Percentiles rank a stretch among this genome's conserved stretches.
Evolutionary conservation across 2,797 vertebrate genomes (phyloP).

Genomic region (Liasis olivaceus): DNA sequence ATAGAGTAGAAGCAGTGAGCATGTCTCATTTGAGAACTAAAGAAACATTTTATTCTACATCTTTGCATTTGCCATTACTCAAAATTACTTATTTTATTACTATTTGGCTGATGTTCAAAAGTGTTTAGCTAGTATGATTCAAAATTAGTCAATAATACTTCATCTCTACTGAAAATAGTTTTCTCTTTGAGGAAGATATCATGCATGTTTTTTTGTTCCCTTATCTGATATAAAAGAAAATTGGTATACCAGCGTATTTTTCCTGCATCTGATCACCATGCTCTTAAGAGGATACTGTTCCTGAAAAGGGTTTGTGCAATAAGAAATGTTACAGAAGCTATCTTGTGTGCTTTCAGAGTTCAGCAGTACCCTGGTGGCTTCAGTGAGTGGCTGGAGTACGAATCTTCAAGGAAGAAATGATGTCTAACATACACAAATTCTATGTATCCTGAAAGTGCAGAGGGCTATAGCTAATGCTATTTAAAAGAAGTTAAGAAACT

Average conservation of each 20-base stretch:
- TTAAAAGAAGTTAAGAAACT: neutral
- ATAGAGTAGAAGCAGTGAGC: neutral
- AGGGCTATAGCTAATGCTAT: neutral
- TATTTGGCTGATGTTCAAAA: neutral
- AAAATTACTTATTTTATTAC: neutral
- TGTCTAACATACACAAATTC: slow-evolving; percentile 25
- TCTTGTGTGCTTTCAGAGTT: slow-evolving; percentile 75
- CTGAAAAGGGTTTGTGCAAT: neutral
- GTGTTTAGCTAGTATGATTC: neutral
- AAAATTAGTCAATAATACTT: neutral
- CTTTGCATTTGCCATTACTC: neutral
- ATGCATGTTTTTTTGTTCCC: neutral
- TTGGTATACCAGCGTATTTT: neutral
- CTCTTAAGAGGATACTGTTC: neutral
- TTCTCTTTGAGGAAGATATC: neutral
- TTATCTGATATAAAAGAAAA: neutral
- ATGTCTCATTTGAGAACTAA: neutral
- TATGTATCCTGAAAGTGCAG: neutral
- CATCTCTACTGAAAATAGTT: neutral
- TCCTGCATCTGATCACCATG: neutral
- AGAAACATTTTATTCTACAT: neutral
- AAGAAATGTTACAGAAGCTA: slow-evolving; percentile 22
- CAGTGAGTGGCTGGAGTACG: slow-evolving; percentile 86
- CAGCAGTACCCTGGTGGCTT: slow-evolving; percentile 89
- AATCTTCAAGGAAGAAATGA: slow-evolving; percentile 73